Conservation (phyloP, 2,797 vertebrate species). For the Takifugu ocellatus region DNA sequence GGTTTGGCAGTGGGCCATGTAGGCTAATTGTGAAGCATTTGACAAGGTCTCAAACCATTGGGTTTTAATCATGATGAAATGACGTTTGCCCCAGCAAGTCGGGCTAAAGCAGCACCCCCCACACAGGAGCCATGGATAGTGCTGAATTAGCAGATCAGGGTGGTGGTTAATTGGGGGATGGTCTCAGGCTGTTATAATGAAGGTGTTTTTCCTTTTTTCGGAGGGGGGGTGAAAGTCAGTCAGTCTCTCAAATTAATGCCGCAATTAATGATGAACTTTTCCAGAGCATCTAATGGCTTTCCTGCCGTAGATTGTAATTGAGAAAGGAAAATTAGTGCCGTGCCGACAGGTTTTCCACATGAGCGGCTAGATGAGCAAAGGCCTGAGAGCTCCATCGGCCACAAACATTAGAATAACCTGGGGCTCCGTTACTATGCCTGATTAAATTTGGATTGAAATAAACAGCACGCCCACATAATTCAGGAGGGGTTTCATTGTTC, state of each 20-base stretch:
- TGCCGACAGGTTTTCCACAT: slow-evolving; percentile 38
- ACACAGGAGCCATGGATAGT: slow-evolving; percentile 22
- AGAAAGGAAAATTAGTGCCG: slow-evolving; percentile 18
- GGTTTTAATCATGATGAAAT: slow-evolving; percentile 68
- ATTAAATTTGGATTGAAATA: too few relatives aligned
- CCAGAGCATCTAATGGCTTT: slow-evolving; percentile 19
- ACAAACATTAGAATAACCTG: slow-evolving; percentile 8
- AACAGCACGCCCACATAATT: too few relatives aligned
- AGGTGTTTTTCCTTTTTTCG: slow-evolving; percentile 26
- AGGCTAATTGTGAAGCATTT: slow-evolving; percentile 67
- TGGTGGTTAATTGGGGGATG: slow-evolving; percentile 36
- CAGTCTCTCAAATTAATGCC: slow-evolving; percentile 28
- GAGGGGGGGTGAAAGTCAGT: slow-evolving; percentile 18
- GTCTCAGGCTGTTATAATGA: slow-evolving; percentile 41
- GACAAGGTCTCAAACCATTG: slow-evolving; percentile 58
- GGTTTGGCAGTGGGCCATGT: slow-evolving; percentile 59
- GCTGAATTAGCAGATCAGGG: slow-evolving; percentile 47
- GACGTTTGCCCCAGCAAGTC: slow-evolving; percentile 38
- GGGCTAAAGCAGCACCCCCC: slow-evolving; percentile 29
- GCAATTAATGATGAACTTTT: slow-evolving; percentile 38
- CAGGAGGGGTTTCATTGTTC: too few relatives aligned
- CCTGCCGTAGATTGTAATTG: slow-evolving; percentile 21
- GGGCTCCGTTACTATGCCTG: slow-evolving; percentile 1
- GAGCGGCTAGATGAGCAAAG: slow-evolving; percentile 26
- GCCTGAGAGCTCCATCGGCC: slow-evolving; percentile 10